phyloP scores from a whole-genome alignment of 2,888 invertebrate species.

The Acrocyrtus sp. region DNA sequence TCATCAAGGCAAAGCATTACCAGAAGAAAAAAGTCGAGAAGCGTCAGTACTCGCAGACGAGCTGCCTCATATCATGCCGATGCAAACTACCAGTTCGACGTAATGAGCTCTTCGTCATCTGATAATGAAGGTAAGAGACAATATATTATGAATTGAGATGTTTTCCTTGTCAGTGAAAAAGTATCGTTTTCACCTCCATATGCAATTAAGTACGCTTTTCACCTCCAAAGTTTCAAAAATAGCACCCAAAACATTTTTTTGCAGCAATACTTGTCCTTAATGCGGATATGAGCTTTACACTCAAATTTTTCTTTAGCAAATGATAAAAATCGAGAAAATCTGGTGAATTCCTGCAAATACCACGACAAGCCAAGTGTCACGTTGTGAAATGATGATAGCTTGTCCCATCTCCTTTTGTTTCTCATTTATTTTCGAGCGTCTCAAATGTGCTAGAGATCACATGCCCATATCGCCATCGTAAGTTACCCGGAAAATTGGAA shows the following conservation, averaged over 20 bases:
- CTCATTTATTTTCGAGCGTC: too few species aligned
- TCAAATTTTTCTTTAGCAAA: neutral
- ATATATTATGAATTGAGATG: neutral
- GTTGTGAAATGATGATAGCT: too few species aligned
- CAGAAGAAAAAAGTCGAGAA: conserved; percentile 35
- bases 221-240: neutral
- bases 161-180: too few species aligned
- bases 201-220: neutral
- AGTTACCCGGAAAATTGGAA: too few species aligned
- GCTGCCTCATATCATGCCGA: conserved; percentile 17
- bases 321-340: too few species aligned
- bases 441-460: too few species aligned
- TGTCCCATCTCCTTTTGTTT: too few species aligned
- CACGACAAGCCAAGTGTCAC: too few species aligned
- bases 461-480: too few species aligned
- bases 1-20: conserved; percentile 4
- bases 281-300: neutral
- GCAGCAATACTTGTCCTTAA: neutral
- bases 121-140: conserved; percentile 40
- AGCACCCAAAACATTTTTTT: neutral
- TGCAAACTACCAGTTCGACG: conserved; percentile 7
- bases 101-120: conserved; percentile 29
- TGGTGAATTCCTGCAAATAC: too few species aligned
- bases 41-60: conserved; percentile 24
- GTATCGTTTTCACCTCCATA: too few species aligned